These are phyloP conservation scores for Brachypteracias leptosomus DNA, from an alignment of 2,113 vertebrate species.

Conservation along the genomic window DNA sequence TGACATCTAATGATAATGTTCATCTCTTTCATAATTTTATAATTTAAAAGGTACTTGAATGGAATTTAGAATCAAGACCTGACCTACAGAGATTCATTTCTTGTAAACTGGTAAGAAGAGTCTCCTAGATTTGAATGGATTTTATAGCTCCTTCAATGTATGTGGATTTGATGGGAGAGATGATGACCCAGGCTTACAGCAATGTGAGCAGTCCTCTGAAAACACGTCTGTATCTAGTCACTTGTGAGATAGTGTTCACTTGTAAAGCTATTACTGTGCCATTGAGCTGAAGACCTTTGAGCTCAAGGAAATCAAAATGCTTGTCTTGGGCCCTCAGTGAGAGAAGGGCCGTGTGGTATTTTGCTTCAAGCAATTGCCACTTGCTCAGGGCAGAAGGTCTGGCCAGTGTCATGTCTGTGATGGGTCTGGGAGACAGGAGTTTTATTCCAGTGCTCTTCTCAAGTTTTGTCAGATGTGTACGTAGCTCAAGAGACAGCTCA, in stretches of 20 bases:
- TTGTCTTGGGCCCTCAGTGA: background rate
- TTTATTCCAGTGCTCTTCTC: background rate
- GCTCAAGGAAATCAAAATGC: background rate
- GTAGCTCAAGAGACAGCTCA: background rate
- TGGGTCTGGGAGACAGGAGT: background rate
- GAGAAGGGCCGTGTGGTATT: rapidly evolving
- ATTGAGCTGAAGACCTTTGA: background rate
- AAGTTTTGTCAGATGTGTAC: background rate
- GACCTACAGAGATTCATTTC: background rate
- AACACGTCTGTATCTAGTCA: background rate
- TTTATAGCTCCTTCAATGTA: background rate
- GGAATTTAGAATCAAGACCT: background rate
- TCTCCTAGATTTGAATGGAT: background rate
- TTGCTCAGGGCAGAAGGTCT: background rate
- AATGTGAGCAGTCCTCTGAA: background rate
- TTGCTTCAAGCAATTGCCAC: background rate
- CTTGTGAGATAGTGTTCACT: background rate
- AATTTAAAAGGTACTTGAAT: background rate
- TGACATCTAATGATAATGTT: background rate
- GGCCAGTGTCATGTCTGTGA: rapidly evolving
- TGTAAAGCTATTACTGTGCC: background rate
- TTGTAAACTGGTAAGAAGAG: background rate
- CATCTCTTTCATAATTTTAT: background rate
- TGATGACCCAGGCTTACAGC: background rate
- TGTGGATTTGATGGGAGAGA: background rate